A percentile compares a stretch with the other conserved stretches of the same genome.
These are phyloP conservation scores for Apodemia zela DNA, from an alignment of 2,888 invertebrate species.

Conservation along the genomic window DNA sequence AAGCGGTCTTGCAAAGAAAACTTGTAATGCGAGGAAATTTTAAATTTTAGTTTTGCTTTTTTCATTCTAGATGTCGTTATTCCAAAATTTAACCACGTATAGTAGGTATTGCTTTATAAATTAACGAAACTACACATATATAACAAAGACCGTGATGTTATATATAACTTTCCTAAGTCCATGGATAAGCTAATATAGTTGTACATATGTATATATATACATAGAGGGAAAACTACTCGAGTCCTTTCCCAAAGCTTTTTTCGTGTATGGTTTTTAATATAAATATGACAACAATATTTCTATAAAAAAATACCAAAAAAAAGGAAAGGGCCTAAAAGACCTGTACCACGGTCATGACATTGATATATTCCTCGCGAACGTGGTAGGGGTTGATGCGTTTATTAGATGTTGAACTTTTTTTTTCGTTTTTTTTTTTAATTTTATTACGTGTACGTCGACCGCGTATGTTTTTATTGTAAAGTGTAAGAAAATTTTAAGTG, in stretches of 20 bases:
- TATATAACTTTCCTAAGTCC: conserved; percentile 47
- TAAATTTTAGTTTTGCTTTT: not conserved
- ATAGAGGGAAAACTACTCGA: conserved; percentile 40
- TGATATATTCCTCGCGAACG: conserved; percentile 39
- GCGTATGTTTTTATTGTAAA: conserved; percentile 51
- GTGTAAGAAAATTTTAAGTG: conserved; percentile 59
- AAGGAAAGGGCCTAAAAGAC: conserved; percentile 57
- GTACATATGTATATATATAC: conserved; percentile 62
- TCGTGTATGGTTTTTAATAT: conserved; percentile 60
- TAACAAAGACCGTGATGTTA: conserved; percentile 32
- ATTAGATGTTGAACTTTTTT: conserved; percentile 44
- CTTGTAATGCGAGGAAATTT: conserved; percentile 3
- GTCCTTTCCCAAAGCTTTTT: conserved; percentile 55
- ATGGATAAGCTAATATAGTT: conserved; percentile 45
- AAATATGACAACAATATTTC: conserved; percentile 36
- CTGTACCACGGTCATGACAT: conserved; percentile 49
- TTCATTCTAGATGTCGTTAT: conserved; percentile 3
- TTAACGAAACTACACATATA: not conserved
- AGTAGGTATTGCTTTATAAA: conserved; percentile 12
- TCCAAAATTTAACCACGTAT: not conserved
- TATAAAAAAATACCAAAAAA: conserved; percentile 49
- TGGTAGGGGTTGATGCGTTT: conserved; percentile 44
- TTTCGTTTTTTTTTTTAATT: conserved; percentile 61
- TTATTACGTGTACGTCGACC: conserved; percentile 56
- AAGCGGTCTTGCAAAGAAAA: conserved; percentile 6